Conservation (phyloP, 2,113 vertebrate species). For the Kryptolebias marmoratus region DNA sequence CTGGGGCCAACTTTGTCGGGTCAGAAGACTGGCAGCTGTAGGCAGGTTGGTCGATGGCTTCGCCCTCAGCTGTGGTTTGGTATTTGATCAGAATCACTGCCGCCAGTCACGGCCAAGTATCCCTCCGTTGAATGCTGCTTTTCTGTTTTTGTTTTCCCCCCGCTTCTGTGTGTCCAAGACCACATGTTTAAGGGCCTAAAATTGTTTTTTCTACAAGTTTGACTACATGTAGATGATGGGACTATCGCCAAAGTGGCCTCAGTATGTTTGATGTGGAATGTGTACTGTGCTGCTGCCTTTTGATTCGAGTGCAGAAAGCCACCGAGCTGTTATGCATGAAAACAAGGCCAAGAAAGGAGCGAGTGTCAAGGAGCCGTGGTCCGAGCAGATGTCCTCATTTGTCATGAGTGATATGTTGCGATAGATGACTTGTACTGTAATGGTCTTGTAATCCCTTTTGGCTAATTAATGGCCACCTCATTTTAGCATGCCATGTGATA, state of each 20-base stretch:
- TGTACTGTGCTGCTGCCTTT: not conserved
- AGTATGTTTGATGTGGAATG: constrained; percentile 8
- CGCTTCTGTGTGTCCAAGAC: constrained; percentile 14
- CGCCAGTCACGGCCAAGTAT: constrained; percentile 41
- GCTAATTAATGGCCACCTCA: constrained; percentile 54
- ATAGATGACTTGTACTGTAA: constrained; percentile 45
- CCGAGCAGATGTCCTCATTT: constrained; percentile 66
- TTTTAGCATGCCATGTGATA: constrained; percentile 37
- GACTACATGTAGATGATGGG: constrained; percentile 19
- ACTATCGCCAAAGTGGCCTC: constrained; percentile 16
- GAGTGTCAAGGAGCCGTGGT: constrained; percentile 32
- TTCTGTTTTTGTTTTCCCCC: constrained; percentile 41
- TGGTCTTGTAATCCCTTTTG: constrained; percentile 60
- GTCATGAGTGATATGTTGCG: constrained; percentile 54
- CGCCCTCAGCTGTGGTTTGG: constrained; percentile 23
- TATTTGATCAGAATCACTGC: constrained; percentile 58
- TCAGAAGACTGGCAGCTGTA: constrained; percentile 20
- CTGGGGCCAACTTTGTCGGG: constrained; percentile 4
- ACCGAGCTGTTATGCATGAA: constrained; percentile 13
- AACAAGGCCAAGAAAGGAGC: constrained; percentile 31
- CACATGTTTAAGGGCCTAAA: constrained; percentile 28
- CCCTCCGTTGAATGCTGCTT: constrained; percentile 43
- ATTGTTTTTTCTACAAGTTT: constrained; percentile 34
- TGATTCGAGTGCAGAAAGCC: constrained; percentile 16
- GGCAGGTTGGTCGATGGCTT: constrained; percentile 2